A percentile compares a stretch with the other conserved stretches of the same genome.
phyloP scores from a whole-genome alignment of 2,797 vertebrate species.

The Lagorchestes hirsutus region DNA sequence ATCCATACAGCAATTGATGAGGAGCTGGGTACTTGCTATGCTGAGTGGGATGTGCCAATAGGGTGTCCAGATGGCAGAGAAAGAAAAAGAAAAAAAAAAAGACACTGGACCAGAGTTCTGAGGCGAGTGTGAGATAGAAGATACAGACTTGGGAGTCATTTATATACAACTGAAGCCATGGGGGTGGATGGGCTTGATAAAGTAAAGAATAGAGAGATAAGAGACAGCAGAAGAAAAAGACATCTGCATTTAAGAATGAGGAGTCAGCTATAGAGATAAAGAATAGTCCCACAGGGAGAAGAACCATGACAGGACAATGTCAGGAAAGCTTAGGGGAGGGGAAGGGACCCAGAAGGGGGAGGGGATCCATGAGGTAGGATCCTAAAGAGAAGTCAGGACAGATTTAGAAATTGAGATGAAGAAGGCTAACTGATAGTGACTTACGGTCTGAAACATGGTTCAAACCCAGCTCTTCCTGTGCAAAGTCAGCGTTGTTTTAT shows the following conservation, averaged over 20 bases:
- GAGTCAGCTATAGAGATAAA: background rate
- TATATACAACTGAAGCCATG: background rate
- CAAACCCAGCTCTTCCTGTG: background rate
- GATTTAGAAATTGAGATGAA: background rate
- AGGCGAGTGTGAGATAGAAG: background rate
- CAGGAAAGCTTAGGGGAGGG: background rate
- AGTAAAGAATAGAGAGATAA: background rate
- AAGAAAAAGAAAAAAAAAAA: background rate
- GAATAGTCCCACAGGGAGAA: background rate
- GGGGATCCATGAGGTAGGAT: background rate
- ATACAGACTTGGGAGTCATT: background rate
- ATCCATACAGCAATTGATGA: background rate
- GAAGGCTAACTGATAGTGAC: background rate
- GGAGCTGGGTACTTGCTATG: background rate
- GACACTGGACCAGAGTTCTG: background rate
- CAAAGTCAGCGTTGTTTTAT: background rate
- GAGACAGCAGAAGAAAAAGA: background rate
- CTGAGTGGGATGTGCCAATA: background rate
- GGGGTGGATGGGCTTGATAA: background rate
- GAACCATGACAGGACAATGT: background rate
- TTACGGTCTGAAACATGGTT: background rate
- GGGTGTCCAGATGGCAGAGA: background rate
- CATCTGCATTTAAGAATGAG: background rate
- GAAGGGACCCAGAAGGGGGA: background rate
- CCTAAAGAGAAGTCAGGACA: background rate